Evolutionary conservation across 2,888 invertebrate species (phyloP), one percentile per base, ranked within the genome.

Genomic region (Autographa gamma): DNA sequence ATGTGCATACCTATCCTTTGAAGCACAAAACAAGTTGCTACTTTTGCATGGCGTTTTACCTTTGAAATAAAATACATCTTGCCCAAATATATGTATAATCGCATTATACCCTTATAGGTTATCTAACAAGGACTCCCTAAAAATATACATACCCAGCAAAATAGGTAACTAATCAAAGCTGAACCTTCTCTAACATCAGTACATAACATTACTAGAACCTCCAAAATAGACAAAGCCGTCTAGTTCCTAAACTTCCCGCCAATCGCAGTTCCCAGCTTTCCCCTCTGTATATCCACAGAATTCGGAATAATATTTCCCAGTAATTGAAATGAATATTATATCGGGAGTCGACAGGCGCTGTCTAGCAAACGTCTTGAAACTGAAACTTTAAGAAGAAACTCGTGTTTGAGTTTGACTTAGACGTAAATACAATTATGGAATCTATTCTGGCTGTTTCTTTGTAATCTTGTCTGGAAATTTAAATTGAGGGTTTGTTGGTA

Each of bases 321-420:
- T 48, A 73, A 76, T 68, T 61, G 60, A 73, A 73, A 66, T 79
- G 62, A 80, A 83, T 82, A 76, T 81, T 77, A 71, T 83, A 84
- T 81, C 81, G 31, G 48, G 7, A n/a, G 60, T 66, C 66, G 73
- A 65, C 82, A 76, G 75, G 52, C 70, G 41, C 63, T 48, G 65
- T 74, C 66, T 63, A 19, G 19, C 19, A 16, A 41, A 56, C 18
- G 58, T 54, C 38, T 65, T 60, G 60, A 38, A 65, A 69, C 66
- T 68, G 32, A 64, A 70, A 73, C 68, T 76, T 18, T 34, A 67
- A 34, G 60, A 73, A 54, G 41, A 34, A 59, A 67, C 0, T 67
- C 38, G 34, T 60, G 19, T 61, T 62, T n/a, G 25, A 11, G 9
- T 61, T 63, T 34, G 52, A 31, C 19, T 74, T 60, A 60, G 25